Evolutionary conservation across 2,113 vertebrate species (phyloP), one percentile per base, ranked within the genome.

Genomic region (Arothron firmamentum): DNA sequence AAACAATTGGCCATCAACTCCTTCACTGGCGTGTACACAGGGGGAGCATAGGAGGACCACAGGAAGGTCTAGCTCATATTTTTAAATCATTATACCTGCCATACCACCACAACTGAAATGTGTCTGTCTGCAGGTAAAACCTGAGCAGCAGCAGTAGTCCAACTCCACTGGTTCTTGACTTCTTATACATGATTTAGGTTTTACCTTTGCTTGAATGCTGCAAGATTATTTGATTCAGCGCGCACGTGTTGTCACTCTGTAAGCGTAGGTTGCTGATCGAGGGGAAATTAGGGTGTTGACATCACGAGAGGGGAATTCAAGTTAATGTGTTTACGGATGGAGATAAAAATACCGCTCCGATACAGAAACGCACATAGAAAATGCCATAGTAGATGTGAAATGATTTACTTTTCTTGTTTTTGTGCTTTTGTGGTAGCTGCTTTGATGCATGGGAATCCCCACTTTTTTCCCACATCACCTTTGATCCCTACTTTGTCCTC

Each of bases 401-500:
- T 28, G 28, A 31, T 23, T 23, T 23, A 23, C n/a, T 23, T 23
- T 23, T 23, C 21, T 2, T 31, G 28, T 31, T 31, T 31, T 6
- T 31, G 28, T 31, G 42, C 15, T 43, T 43, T 43, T 43, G 42
- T 15, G 12, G 12, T 15, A 9, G 42, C 47, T 59, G 10, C 16
- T 65, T 65, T 16, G 59, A 5, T 28, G 13, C 1, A 62, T 55
- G 41, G 65, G 51, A 65, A 77, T 65, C 46, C 56, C 79, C 62
- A 31, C 49, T 53, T 23, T 9, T 9, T 6, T 15, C 16, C 43
- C 43, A 4, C 45, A n/a, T 68, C 38, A 77, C 57, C 65, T 63
- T 67, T 74, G 67, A 84, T 78, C 57, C 58, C 47, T 23, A 46
- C 49, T 59, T 67, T 71, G 53, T 75, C 65, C 49, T 64, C 19